Evolutionary conservation across 1,140 invertebrate species (phyloP).

Genomic region (Heliconius eleuchia): DNA sequence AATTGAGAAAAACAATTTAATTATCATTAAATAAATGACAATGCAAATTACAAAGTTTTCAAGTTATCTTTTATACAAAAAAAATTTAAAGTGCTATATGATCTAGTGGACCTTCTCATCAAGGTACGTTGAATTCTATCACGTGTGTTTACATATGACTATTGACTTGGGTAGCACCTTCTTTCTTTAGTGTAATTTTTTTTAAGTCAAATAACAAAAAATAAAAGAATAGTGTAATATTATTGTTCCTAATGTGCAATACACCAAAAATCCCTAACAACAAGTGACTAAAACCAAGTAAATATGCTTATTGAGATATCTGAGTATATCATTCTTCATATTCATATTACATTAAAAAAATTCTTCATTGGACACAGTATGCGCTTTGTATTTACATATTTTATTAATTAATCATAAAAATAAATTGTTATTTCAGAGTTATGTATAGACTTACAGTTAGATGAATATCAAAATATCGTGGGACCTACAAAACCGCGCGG

Average conservation of each 20-base stretch:
- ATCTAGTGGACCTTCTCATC: too few relatives aligned
- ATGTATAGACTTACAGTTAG: background rate
- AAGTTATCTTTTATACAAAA: background rate
- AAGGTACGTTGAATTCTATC: too few relatives aligned
- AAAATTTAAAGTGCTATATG: too few relatives aligned
- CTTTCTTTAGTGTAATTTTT: too few relatives aligned
- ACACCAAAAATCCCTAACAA: background rate
- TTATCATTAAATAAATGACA: background rate
- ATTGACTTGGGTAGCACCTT: too few relatives aligned
- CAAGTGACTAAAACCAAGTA: constrained; percentile 2
- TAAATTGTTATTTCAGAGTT: constrained; percentile 7
- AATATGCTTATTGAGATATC: background rate
- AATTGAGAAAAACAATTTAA: background rate
- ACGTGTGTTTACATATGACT: too few relatives aligned
- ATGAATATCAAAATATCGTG: constrained; percentile 5
- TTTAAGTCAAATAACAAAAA: too few relatives aligned
- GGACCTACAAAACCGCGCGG: constrained; percentile 1
- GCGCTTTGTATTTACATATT: constrained; percentile 3
- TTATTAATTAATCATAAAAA: constrained; percentile 9
- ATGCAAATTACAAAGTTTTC: too few relatives aligned
- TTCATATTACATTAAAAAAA: constrained; percentile 7
- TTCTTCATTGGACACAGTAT: constrained; percentile 4
- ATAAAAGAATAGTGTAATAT: background rate
- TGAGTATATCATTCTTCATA: constrained; percentile 14
- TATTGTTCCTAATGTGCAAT: background rate